Percentiles rank a stretch among this genome's conserved stretches.
Evolutionary conservation across 1,140 invertebrate species (phyloP).

Genomic region (Chymomyza costata): DNA sequence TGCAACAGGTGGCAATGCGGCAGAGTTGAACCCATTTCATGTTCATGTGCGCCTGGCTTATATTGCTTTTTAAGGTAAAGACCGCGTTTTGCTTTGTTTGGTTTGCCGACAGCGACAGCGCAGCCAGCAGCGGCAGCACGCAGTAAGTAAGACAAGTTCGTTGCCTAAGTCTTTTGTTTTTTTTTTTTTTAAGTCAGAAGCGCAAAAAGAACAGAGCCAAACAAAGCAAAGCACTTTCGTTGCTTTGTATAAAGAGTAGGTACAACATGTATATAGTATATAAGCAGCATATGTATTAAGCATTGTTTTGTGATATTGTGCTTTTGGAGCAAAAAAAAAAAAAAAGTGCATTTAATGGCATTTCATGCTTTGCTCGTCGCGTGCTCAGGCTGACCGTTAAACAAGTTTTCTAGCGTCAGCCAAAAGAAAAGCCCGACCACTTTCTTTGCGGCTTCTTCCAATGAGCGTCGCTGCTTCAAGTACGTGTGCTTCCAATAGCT

Average conservation of each 20-base stretch:
- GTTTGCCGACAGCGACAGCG: no score
- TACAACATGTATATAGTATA: no score
- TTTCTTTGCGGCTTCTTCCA: conserved; percentile 51
- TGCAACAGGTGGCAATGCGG: conserved; percentile 29
- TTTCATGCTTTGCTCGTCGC: conserved; percentile 40
- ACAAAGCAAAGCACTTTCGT: conserved; percentile 63
- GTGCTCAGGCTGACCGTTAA: conserved; percentile 42
- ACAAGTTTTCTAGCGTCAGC: conserved; percentile 42
- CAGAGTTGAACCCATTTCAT: conserved; percentile 9
- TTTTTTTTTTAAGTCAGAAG: no score
- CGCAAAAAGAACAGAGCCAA: conserved; percentile 41
- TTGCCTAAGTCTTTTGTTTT: conserved; percentile 62
- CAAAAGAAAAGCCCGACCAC: conserved; percentile 55
- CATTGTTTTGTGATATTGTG: conserved; percentile 25
- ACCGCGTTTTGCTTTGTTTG: conserved; percentile 23
- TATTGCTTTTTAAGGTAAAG: conserved; percentile 65
- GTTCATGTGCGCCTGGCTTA: conserved; percentile 56
- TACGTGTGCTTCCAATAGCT: conserved; percentile 38
- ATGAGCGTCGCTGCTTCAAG: conserved; percentile 5
- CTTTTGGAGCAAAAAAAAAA: no score
- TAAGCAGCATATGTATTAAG: no score
- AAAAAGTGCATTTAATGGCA: background rate
- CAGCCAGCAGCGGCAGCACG: no score
- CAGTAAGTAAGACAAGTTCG: conserved; percentile 57
- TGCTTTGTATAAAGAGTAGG: conserved; percentile 23